Evolutionary conservation across 2,888 invertebrate genomes (phyloP).

Genomic region (Altica lythri): DNA sequence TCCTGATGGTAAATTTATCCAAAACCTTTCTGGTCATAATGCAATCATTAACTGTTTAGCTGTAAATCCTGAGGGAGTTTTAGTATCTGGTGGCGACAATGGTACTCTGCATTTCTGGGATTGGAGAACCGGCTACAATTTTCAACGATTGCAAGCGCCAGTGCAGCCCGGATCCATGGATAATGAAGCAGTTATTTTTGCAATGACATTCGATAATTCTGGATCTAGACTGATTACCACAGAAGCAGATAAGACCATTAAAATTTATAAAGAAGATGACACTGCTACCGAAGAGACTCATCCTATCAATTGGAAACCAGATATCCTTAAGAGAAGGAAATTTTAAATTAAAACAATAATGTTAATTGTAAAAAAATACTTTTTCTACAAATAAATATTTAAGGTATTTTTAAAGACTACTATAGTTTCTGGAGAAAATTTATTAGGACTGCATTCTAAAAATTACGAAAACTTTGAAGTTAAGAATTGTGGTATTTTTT

Average conservation of each 20-base stretch:
- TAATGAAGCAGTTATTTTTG: constrained; percentile 97
- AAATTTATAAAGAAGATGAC: constrained; percentile 97
- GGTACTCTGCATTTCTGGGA: constrained; percentile 98
- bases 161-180: constrained; percentile 99
- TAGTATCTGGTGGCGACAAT: constrained; percentile 98
- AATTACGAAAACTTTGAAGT: no score
- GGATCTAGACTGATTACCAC: constrained; percentile 87
- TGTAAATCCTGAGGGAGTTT: constrained; percentile 90
- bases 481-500: no score
- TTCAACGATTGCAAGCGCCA: constrained; percentile 85
- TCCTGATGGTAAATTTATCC: constrained; percentile 96
- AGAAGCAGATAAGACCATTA: constrained; percentile 99
- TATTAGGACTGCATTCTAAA: no score
- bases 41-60: constrained; percentile 97
- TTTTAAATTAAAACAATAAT: no score
- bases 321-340: constrained; percentile 89
- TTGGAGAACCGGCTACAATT: constrained; percentile 99
- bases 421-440: no score
- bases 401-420: no score
- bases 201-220: constrained; percentile 94
- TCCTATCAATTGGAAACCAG: constrained; percentile 97
- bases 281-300: constrained; percentile 94
- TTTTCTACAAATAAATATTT: no score
- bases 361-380: no score
- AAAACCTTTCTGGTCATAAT: constrained; percentile 95